Conservation (phyloP, 2,888 invertebrate species). For the Cephus runcator region DNA sequence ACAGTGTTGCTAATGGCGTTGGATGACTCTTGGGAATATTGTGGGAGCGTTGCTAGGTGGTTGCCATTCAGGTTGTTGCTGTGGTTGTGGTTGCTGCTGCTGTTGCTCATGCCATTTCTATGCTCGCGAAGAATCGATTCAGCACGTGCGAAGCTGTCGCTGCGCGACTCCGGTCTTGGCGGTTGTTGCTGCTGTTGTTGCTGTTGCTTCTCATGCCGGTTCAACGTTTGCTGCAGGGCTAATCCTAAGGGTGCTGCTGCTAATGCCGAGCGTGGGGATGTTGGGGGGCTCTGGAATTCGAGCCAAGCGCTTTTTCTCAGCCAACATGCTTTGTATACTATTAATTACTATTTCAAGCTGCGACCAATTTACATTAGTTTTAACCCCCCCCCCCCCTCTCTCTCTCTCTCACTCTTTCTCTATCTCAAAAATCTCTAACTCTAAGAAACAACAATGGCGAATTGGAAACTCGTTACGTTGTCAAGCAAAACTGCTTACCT, state of each 20-base stretch:
- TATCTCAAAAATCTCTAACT: no score
- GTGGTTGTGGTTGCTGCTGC: constrained; percentile 59
- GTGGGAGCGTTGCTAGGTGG: constrained; percentile 68
- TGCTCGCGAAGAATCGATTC: constrained; percentile 55
- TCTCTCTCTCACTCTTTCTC: no score
- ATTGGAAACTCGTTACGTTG: no score
- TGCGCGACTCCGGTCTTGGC: constrained; percentile 56
- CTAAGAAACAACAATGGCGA: no score
- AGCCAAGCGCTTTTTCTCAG: constrained; percentile 54
- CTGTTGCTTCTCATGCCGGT: constrained; percentile 17
- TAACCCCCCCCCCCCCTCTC: no score
- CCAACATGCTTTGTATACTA: constrained; percentile 25
- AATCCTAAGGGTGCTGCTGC: constrained; percentile 50
- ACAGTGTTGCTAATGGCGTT: no score
- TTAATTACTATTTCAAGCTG: neutral
- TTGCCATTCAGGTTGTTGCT: constrained; percentile 59
- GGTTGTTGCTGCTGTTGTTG: constrained; percentile 35
- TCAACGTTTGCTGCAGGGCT: constrained; percentile 35
- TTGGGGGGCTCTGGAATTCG: constrained; percentile 62
- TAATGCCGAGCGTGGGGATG: constrained; percentile 54
- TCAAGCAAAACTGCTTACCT: constrained; percentile 60
- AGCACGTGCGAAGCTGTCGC: constrained; percentile 57
- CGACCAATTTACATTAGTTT: no score
- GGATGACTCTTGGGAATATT: neutral
- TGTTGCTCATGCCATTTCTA: constrained; percentile 59